Evolutionary conservation across 2,888 invertebrate genomes (phyloP), one percentile per base, ranked within the genome.

Genomic region (Baccha elongata): DNA sequence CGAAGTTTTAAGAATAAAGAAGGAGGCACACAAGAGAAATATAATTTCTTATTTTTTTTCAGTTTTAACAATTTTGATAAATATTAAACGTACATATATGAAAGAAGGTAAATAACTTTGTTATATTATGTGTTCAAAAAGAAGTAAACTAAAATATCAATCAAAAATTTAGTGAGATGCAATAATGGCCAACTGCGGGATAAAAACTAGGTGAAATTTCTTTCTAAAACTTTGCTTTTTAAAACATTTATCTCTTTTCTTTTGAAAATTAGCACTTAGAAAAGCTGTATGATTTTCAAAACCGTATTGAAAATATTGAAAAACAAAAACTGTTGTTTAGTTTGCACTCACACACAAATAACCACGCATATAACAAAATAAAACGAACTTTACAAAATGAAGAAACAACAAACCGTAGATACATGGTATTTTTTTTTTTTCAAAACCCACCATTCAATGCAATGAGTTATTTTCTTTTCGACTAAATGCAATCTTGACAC

Each of bases 11-110:
- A 71, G 81, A 71, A 64, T 60, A 67, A 81, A 76, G 81, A 67
- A 65, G 60, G 76, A 81, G 81, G 81, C 81, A 81, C 81, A 72
- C 62, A 81, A 81, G 81, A 81, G 81, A 76, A 72, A 76, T 81
- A 67, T 75, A 23, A 69, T 81, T 58, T 71, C 67, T 53, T 72
- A 44, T 48, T 65, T 15, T 50, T 55, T 46, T 60, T 13, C 15
- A 21, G 40, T 58, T 73, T 60, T 62, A 74, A 53, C 67, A 44
- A 68, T 46, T 46, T 79, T 0, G 21, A 11, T 44, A 32, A 15
- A 35, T 11, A 21, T 35, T 35, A 32, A 67, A 42, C 19, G 40
- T 53, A 58, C 15, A 29, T 32, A 32, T 32, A 7, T 32, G 26
- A 26, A 10, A 40, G 11, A 8, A 58, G 17, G 17, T 42, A 23